Base-by-base conservation (phyloP, 2,888 invertebrate species). In the Autographa gamma region DNA sequence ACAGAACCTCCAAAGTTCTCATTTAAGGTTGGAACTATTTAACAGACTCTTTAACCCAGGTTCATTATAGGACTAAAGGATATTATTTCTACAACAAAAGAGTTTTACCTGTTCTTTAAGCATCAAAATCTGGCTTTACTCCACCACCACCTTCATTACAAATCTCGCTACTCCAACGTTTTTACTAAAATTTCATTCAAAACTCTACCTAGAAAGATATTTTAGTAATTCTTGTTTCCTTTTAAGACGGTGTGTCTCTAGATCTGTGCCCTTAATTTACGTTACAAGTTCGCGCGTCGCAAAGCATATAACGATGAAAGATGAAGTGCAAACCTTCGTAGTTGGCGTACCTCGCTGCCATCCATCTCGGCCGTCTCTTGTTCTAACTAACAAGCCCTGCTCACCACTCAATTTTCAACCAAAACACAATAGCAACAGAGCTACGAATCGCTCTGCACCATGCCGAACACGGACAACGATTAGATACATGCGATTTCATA, bases 401-500 rank as follows among this genome's bases (percentile, higher is more conserved):
- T 72, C 56, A 80, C 82, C 83, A 86, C 80, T 81, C 85, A 82
- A 87, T 76, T 82, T 77, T 74, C 81, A 80, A 85, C 80, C 81
- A 80, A 85, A 89, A 83, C 75, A 77, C 79, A 81, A 82, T 85
- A 77, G 82, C 31, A 82, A 84, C 85, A 89, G 85, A 88, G 86
- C 80, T 76, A 79, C 75, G 77, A 85, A 81, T 89, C 73, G 76
- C 77, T 81, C 83, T 75, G 72, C 75, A 80, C 76, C 61, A 60
- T 41, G 59, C 66, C 71, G 80, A 86, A 81, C 79, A 82, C 61
- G 52, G 63, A 76, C 80, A 85, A 83, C 86, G 86, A 89, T 90
- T 89, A 89, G 87, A 89, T 80, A 76, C 80, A 74, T 81, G 80
- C 77, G 85, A 87, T 86, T 88, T 84, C 78, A 83, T 84, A 80